phyloP scores from a whole-genome alignment of 2,113 vertebrate genomes.

The Macrotis lagotis region DNA sequence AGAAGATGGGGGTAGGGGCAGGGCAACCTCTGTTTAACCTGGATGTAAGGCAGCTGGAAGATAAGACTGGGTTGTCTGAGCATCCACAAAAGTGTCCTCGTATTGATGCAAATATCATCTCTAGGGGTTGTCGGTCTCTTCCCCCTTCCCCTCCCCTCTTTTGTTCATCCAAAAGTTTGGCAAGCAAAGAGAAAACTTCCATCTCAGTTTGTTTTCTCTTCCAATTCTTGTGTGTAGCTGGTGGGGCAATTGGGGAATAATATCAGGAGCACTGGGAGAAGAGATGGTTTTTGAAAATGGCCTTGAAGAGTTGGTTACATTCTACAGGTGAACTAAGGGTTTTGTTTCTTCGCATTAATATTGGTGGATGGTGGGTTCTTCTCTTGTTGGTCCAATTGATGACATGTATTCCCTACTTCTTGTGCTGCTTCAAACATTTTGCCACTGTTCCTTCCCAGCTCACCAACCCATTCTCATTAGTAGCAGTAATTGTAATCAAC shows the following conservation, averaged over 20 bases:
- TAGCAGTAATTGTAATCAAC: constrained; percentile 64
- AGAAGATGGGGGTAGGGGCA: constrained; percentile 63
- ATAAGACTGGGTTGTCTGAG: constrained; percentile 79
- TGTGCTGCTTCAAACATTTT: constrained; percentile 49
- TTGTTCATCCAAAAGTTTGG: constrained; percentile 72
- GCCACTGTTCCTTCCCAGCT: constrained; percentile 68
- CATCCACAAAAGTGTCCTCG: constrained; percentile 72
- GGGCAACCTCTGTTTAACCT: constrained; percentile 81
- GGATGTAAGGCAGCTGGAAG: constrained; percentile 88
- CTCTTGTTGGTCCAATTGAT: constrained; percentile 14
- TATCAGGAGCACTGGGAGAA: constrained; percentile 38
- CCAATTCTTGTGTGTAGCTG: constrained; percentile 53
- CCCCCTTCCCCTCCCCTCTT: constrained; percentile 69
- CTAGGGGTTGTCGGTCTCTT: constrained; percentile 53
- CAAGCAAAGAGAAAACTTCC: constrained; percentile 77
- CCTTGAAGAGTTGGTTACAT: constrained; percentile 62
- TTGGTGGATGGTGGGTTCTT: constrained; percentile 31
- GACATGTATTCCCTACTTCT: constrained; percentile 38
- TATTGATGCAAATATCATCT: constrained; percentile 52
- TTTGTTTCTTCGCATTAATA: constrained; percentile 56
- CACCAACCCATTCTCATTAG: constrained; percentile 54
- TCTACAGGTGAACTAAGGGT: constrained; percentile 65
- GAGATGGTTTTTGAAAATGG: constrained; percentile 66
- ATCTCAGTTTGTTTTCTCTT: constrained; percentile 65
- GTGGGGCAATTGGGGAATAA: constrained; percentile 57